A percentile compares a stretch with the other conserved stretches of the same genome.
Evolutionary conservation across 2,797 vertebrate genomes (phyloP).

Genomic region (Etheostoma perlongum): DNA sequence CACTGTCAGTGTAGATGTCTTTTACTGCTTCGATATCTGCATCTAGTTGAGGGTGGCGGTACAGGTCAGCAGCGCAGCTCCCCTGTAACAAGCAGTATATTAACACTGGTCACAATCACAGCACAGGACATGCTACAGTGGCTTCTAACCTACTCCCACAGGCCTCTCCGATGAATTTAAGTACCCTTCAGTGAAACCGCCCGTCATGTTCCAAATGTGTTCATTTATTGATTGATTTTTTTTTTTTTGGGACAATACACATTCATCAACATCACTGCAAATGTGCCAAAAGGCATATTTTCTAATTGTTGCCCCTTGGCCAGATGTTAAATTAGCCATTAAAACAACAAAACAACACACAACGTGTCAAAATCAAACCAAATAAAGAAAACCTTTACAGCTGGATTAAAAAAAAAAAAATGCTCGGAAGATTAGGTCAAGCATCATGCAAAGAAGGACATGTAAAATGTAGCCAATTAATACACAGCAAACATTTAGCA

Average conservation of each 20-base stretch:
- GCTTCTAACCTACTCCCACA: conserved; percentile 11
- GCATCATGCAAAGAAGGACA: neutral
- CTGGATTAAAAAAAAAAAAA: neutral
- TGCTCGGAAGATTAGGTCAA: neutral
- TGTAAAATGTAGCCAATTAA: too few relatives aligned
- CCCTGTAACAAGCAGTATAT: conserved; percentile 84
- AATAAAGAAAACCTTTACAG: neutral
- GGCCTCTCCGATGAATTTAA: neutral
- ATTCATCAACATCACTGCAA: neutral
- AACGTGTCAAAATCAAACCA: neutral
- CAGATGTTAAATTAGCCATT: conserved; percentile 1
- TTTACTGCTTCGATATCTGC: conserved; percentile 98
- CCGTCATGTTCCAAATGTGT: neutral
- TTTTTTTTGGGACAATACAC: neutral
- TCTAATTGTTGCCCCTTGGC: neutral
- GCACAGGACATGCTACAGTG: conserved; percentile 16
- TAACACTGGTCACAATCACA: conserved; percentile 52
- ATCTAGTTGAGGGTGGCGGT: conserved; percentile 97
- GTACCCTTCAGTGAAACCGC: neutral
- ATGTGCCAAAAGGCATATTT: neutral
- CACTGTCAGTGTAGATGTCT: conserved; percentile 98
- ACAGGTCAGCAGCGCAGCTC: conserved; percentile 96
- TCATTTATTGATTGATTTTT: neutral
- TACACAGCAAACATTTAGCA: too few relatives aligned
- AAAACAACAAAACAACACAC: neutral